These are phyloP conservation scores for Casuarius casuarius DNA, from an alignment of 2,113 vertebrate genomes.

Conservation along the genomic window DNA sequence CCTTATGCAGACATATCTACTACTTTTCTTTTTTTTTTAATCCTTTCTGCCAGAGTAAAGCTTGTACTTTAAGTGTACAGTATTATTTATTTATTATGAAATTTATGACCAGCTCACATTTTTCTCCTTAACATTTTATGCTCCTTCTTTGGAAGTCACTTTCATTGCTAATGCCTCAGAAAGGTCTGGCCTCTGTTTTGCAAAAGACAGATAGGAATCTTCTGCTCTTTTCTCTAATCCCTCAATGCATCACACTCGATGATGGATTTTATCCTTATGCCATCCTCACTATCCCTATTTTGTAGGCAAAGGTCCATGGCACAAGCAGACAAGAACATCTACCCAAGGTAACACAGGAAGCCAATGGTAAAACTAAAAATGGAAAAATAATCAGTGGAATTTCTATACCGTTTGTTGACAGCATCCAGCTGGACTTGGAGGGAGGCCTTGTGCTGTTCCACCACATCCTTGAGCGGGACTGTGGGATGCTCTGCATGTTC, in stretches of 20 bases:
- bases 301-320: background rate
- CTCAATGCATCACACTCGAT: background rate
- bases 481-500: slow-evolving; percentile 95
- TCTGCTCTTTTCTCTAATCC: background rate
- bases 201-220: background rate
- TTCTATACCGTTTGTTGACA: slow-evolving; percentile 89
- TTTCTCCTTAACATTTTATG: background rate
- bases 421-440: slow-evolving; percentile 91
- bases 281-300: background rate
- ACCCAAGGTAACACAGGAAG: background rate
- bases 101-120: background rate
- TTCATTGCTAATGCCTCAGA: background rate
- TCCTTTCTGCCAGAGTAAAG: background rate
- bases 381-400: background rate
- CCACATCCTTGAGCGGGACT: slow-evolving; percentile 93
- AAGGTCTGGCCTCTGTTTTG: background rate
- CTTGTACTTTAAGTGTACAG: background rate
- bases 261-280: background rate
- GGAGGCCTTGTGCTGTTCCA: slow-evolving; percentile 95
- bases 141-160: background rate
- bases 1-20: background rate
- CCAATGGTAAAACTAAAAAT: background rate
- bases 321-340: background rate
- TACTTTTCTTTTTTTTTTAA: background rate
- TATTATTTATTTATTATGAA: background rate